Evolutionary conservation across 2,888 invertebrate species (phyloP).

Genomic region (Campoletis raptor): DNA sequence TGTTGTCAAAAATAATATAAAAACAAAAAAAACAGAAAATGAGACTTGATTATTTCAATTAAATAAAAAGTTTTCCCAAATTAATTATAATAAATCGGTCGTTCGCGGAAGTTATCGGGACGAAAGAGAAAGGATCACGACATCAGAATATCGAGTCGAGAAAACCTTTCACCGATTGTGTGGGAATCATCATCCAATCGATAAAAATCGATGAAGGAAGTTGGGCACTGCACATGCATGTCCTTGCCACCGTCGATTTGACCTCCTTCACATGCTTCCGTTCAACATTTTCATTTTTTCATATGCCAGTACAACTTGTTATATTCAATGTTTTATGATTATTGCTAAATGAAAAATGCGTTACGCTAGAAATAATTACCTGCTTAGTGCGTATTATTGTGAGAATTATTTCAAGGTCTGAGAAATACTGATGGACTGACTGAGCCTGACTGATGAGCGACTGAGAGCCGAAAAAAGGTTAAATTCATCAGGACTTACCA

Average conservation of each 20-base stretch:
- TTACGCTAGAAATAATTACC: constrained; percentile 7
- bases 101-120: constrained; percentile 40
- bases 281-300: not conserved
- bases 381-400: not conserved
- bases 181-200: constrained; percentile 56
- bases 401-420: not conserved
- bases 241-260: constrained; percentile 39
- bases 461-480: not conserved
- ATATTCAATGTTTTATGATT: not conserved
- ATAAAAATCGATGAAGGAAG: constrained; percentile 40
- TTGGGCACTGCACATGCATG: constrained; percentile 33
- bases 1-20: not conserved
- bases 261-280: constrained; percentile 11
- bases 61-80: constrained; percentile 3
- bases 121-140: constrained; percentile 65
- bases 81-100: constrained; percentile 22
- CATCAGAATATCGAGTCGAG: constrained; percentile 44
- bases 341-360: constrained; percentile 17
- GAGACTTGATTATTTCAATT: not conserved
- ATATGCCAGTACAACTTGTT: not conserved
- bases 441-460: too few species aligned
- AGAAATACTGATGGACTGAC: not conserved
- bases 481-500: not conserved
- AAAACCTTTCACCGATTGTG: constrained; percentile 66
- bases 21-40: not conserved